Conservation (phyloP, 1,140 invertebrate genomes). For the Calephelis virginiensis region DNA sequence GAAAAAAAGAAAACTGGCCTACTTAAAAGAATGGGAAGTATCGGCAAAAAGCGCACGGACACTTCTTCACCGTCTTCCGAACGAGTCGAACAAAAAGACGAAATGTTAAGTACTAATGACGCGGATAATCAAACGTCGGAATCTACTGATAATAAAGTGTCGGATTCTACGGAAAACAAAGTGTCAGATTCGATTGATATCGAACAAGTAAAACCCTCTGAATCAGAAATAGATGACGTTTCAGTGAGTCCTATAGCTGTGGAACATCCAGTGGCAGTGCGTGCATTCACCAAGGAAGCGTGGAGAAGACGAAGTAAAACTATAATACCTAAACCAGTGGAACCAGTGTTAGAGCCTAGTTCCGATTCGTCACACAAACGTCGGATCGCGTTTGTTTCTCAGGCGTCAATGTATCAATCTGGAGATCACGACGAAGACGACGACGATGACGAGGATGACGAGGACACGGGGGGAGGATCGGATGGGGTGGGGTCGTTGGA, state of each 20-base stretch:
- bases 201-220: conserved; percentile 14
- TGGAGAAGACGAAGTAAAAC: conserved; percentile 63
- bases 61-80: conserved; percentile 33
- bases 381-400: conserved; percentile 68
- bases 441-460: conserved; percentile 55
- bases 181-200: conserved; percentile 18
- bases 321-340: conserved; percentile 67
- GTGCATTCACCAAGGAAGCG: conserved; percentile 68
- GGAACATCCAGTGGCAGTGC: conserved; percentile 68
- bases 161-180: not conserved
- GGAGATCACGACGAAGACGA: conserved; percentile 57
- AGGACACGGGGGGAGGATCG: conserved; percentile 36
- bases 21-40: conserved; percentile 56
- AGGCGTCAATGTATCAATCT: conserved; percentile 58
- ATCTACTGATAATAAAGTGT: conserved; percentile 4
- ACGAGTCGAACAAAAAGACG: conserved; percentile 19
- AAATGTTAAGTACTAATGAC: not conserved
- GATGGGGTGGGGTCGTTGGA: conserved; percentile 64
- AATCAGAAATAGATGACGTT: conserved; percentile 41
- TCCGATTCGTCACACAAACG: conserved; percentile 62
- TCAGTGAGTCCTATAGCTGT: conserved; percentile 59
- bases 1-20: conserved; percentile 51
- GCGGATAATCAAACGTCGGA: not conserved
- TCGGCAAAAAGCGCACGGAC: conserved; percentile 50
- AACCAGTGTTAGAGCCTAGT: conserved; percentile 71